A percentile compares a stretch with the other conserved stretches of the same genome.
These are phyloP conservation scores for Drosophila watanabei DNA, from an alignment of 1,140 invertebrate species.

Conservation along the genomic window DNA sequence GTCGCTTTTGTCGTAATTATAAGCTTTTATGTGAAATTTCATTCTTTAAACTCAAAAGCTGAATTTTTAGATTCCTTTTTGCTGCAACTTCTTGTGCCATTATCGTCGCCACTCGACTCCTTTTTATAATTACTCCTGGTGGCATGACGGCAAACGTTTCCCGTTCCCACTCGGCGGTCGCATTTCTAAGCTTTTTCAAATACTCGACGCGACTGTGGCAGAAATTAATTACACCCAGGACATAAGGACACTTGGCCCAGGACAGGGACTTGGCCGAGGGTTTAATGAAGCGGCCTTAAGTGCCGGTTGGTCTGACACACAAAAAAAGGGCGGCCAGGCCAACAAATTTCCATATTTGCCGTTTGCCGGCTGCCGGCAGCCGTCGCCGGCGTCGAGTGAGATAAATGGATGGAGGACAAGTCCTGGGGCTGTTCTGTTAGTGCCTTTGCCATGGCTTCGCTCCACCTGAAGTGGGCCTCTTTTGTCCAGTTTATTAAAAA, in stretches of 20 bases:
- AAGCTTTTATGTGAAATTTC: constrained; percentile 7
- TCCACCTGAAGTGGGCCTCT: constrained; percentile 50
- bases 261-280: constrained; percentile 56
- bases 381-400: constrained; percentile 61
- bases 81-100: constrained; percentile 19
- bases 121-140: constrained; percentile 45
- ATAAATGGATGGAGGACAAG: constrained; percentile 65
- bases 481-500: constrained; percentile 52
- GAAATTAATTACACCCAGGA: constrained; percentile 76
- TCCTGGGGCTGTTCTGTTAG: constrained; percentile 38
- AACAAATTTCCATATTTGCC: constrained; percentile 71
- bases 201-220: constrained; percentile 54
- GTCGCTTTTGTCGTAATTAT: neutral
- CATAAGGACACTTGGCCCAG: constrained; percentile 63
- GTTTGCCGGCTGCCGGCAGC: constrained; percentile 38
- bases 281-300: constrained; percentile 77
- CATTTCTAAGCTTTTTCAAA: constrained; percentile 61
- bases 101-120: constrained; percentile 36
- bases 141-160: constrained; percentile 23
- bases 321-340: constrained; percentile 38
- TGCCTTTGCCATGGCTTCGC: constrained; percentile 2
- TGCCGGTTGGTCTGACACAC: constrained; percentile 20
- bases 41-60: constrained; percentile 1
- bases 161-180: constrained; percentile 1
- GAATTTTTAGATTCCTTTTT: constrained; percentile 1